Evolutionary conservation across 1,140 invertebrate species (phyloP).

Genomic region (Acromyrmex heyeri): DNA sequence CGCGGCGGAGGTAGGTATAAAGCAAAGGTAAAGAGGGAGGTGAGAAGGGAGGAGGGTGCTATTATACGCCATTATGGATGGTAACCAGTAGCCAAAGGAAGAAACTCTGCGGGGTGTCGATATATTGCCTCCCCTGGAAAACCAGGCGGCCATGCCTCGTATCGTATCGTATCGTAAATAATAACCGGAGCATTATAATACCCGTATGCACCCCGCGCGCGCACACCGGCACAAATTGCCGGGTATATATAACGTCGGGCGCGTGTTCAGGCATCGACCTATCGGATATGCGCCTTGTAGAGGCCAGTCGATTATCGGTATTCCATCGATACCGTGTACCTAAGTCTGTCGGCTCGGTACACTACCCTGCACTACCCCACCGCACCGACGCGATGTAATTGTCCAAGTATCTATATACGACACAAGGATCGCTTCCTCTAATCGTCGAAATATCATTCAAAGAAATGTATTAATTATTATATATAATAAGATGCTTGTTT

Average conservation of each 20-base stretch:
- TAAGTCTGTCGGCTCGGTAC: slow-evolving; percentile 41
- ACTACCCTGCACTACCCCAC: slow-evolving; percentile 29
- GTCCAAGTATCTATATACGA: slow-evolving; percentile 1
- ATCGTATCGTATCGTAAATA: slow-evolving; percentile 70
- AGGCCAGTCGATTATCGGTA: slow-evolving; percentile 74
- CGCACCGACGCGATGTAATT: slow-evolving; percentile 8
- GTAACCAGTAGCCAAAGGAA: slow-evolving; percentile 81
- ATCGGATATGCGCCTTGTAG: slow-evolving; percentile 74
- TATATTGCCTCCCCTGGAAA: slow-evolving; percentile 78
- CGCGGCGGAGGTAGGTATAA: background rate
- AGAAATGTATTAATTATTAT: background rate
- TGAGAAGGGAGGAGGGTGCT: slow-evolving; percentile 49
- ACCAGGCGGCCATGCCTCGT: slow-evolving; percentile 72
- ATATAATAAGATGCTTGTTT: too few relatives aligned
- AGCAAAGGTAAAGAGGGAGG: background rate
- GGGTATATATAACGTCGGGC: slow-evolving; percentile 75
- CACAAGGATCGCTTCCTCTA: background rate
- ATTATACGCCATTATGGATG: slow-evolving; percentile 80
- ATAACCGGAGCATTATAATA: slow-evolving; percentile 74
- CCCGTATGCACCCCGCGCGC: slow-evolving; percentile 64
- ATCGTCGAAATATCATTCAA: background rate
- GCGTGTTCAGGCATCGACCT: slow-evolving; percentile 78
- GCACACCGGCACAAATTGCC: slow-evolving; percentile 75
- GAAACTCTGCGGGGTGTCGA: slow-evolving; percentile 77
- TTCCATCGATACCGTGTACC: slow-evolving; percentile 75